Percentiles rank a stretch among this genome's conserved stretches.
These are phyloP conservation scores for Pachypanchax playfairii DNA, from an alignment of 2,113 vertebrate genomes.

Conservation along the genomic window DNA sequence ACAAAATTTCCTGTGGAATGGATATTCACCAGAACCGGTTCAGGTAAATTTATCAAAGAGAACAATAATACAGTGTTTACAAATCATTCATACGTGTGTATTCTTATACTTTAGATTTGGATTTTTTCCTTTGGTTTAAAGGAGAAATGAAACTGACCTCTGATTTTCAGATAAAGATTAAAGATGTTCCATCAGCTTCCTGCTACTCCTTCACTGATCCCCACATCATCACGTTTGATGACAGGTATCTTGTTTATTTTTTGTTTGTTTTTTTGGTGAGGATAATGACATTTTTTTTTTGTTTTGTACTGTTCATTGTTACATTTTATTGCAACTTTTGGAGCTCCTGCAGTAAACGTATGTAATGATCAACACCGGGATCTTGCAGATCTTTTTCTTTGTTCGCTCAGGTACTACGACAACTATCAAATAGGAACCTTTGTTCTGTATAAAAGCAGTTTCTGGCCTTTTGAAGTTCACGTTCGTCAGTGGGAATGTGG, in stretches of 20 bases:
- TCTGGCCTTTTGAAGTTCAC: slow-evolving; percentile 87
- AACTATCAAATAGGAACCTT: slow-evolving; percentile 90
- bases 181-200: slow-evolving; percentile 83
- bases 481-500: slow-evolving; percentile 93
- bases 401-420: slow-evolving; percentile 83
- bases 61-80: neutral
- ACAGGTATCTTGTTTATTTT: slow-evolving; percentile 82
- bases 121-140: neutral
- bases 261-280: too few species aligned
- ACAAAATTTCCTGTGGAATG: slow-evolving; percentile 86
- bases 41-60: slow-evolving; percentile 72
- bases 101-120: too few species aligned
- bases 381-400: neutral
- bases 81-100: too few species aligned
- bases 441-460: slow-evolving; percentile 84
- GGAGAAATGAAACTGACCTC: neutral
- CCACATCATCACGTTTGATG: slow-evolving; percentile 92
- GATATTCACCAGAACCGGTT: slow-evolving; percentile 80
- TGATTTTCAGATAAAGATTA: slow-evolving; percentile 84
- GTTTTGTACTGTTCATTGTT: neutral
- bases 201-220: slow-evolving; percentile 93
- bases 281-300: too few species aligned
- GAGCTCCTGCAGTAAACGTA: too few species aligned
- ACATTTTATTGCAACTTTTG: neutral
- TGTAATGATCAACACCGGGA: neutral